Evolutionary conservation across 2,797 vertebrate species (phyloP).

Genomic region (Ptychadena robeensis): DNA sequence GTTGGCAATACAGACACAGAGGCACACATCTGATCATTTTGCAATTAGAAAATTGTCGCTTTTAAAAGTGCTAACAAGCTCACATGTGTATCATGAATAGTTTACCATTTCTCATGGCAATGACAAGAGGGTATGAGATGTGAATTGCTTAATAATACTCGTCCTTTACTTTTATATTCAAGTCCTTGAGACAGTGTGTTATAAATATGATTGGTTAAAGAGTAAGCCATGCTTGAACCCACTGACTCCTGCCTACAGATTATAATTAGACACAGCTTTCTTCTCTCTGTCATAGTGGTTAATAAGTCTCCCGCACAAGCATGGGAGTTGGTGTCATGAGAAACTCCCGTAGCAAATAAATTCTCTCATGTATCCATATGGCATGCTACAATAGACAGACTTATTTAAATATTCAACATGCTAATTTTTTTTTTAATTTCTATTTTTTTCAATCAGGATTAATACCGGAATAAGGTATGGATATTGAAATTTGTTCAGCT

Average conservation of each 20-base stretch:
- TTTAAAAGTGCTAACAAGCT: conserved; percentile 75
- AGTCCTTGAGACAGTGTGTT: conserved; percentile 36
- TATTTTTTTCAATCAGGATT: no score
- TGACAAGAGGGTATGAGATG: conserved; percentile 66
- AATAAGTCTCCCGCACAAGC: background rate
- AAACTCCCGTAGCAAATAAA: background rate
- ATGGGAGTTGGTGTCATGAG: background rate
- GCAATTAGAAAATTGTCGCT: conserved; percentile 73
- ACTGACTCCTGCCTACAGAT: background rate
- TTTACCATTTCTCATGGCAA: conserved; percentile 65
- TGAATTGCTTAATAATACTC: conserved; percentile 21
- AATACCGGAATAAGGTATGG: no score
- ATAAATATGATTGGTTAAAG: conserved; percentile 2
- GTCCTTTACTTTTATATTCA: conserved; percentile 21
- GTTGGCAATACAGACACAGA: conserved; percentile 74
- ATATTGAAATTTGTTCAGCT: no score
- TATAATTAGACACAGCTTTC: conserved; percentile 22
- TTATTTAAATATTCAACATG: background rate
- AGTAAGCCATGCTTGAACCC: conserved; percentile 16
- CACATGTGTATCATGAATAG: conserved; percentile 72
- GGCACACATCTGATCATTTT: conserved; percentile 73
- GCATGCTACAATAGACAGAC: background rate
- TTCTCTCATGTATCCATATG: background rate
- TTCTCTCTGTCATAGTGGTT: background rate
- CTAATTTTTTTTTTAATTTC: no score